These are phyloP conservation scores for Schlechtendalia chinensis DNA, from an alignment of 1,140 invertebrate species.

Conservation along the genomic window DNA sequence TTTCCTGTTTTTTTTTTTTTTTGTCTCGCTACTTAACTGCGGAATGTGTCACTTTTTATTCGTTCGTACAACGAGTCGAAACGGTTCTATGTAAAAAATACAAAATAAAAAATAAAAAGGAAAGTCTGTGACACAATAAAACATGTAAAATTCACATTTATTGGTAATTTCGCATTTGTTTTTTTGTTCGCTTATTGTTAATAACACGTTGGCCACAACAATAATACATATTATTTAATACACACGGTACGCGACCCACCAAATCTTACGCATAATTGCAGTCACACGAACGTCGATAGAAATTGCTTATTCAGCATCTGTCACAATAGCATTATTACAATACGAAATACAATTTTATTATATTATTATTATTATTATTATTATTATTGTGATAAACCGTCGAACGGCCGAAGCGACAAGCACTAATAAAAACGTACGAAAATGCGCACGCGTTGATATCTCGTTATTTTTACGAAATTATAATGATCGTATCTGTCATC, in stretches of 20 bases:
- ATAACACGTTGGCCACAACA: neutral
- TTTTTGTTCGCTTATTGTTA: slow-evolving; percentile 28
- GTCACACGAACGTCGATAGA: slow-evolving; percentile 1
- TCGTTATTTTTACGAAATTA: too few species aligned
- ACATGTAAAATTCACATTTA: slow-evolving; percentile 21
- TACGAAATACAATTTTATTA: neutral
- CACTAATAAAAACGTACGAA: neutral
- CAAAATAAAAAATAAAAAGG: neutral
- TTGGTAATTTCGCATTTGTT: slow-evolving; percentile 31
- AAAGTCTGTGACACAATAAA: slow-evolving; percentile 34
- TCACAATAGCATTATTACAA: neutral
- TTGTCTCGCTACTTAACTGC: slow-evolving; percentile 18
- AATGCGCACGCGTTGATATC: neutral
- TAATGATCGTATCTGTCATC: too few species aligned
- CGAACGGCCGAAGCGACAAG: neutral
- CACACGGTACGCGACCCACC: neutral
- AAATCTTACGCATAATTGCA: neutral
- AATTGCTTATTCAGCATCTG: slow-evolving; percentile 5
- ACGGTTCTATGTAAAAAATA: neutral
- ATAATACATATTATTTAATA: slow-evolving; percentile 8
- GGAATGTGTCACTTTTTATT: slow-evolving; percentile 1
- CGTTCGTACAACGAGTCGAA: neutral
- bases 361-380: too few species aligned
- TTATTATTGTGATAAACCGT: neutral
- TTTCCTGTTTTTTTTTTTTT: slow-evolving; percentile 28